Evolutionary conservation across 2,888 invertebrate species (phyloP), one percentile per base, ranked within the genome.

Genomic region (Scrobipalpa costella): DNA sequence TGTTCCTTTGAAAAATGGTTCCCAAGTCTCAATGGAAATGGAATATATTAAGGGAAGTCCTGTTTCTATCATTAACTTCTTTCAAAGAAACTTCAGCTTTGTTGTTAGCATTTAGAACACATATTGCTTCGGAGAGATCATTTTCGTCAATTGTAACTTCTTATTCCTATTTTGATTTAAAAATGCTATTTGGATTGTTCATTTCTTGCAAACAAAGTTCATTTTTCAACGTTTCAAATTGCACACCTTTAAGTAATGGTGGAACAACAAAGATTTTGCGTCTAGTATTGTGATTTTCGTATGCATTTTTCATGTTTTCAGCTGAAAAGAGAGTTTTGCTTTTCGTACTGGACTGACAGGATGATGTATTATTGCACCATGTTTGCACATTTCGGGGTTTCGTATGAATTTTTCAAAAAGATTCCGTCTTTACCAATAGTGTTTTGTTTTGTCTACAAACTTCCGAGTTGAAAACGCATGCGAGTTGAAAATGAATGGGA

Each of bases 1-100:
- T 74, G 80, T 83, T 83, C 79, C 73, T 76, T 68, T 83, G 85
- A 86, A 84, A 86, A 84, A 86, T 85, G 73, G 76, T 69, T 64
- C 11, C 7, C 67, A 72, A 80, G 73, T 79, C 83, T 79, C 84
- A 49, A 64, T 69, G 76, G 83, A 78, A 75, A 49, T 55, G 65
- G 64, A 66, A 64, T 64, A 63, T 59, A 63, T 66, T 66, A 38
- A n/a, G 50, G 61, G 40, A 40, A 33, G 27, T 6, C 34, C 50
- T 17, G 21, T 61, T 17, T 49, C 52, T 40, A 61, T 40, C 52
- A 40, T 67, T 67, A 65, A 63, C 63, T 61, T 38, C 60, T 63
- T 13, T 15, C 34, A 34, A 7, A 27, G 27, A n/a, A 55, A 33
- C 33, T 67, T 70, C 68, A 59, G 52, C 61, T 63, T 65, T 63